Evolutionary conservation across 1,140 invertebrate genomes (phyloP).

Genomic region (Diachasma alloeum): DNA sequence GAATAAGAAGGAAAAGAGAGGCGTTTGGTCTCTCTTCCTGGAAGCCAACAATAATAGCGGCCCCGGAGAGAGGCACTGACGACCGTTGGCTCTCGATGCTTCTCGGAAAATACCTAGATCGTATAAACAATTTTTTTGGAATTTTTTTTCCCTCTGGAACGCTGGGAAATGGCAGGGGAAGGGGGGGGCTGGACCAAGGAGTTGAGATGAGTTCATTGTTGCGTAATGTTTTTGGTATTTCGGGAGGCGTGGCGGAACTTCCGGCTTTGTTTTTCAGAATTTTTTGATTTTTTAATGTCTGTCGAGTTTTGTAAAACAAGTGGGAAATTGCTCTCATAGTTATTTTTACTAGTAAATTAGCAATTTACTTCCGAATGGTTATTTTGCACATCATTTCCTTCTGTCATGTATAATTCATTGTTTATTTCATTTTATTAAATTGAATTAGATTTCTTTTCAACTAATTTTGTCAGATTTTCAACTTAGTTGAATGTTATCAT

Average conservation of each 20-base stretch:
- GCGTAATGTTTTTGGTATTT: background rate
- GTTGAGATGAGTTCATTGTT: background rate
- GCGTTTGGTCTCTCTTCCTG: slow-evolving; percentile 59
- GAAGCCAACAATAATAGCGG: slow-evolving; percentile 61
- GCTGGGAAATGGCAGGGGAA: background rate
- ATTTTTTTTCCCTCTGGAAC: background rate
- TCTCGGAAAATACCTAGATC: slow-evolving; percentile 43
- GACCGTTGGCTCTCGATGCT: slow-evolving; percentile 46
- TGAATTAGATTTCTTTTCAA: no score
- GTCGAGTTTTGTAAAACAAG: no score
- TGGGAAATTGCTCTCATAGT: no score
- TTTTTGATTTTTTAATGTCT: no score
- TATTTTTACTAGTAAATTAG: no score
- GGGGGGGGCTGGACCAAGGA: background rate
- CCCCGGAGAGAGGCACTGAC: slow-evolving; percentile 46
- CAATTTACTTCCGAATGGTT: no score
- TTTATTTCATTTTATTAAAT: no score
- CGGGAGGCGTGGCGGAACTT: background rate
- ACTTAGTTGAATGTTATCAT: no score
- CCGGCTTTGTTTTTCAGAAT: background rate
- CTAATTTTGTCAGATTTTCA: no score
- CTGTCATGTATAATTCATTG: no score
- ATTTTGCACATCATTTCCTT: no score
- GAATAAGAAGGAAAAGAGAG: slow-evolving; percentile 38
- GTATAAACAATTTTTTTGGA: slow-evolving; percentile 8